These are phyloP conservation scores for Nebria ingens DNA, from an alignment of 1,140 invertebrate species.

Conservation along the genomic window DNA sequence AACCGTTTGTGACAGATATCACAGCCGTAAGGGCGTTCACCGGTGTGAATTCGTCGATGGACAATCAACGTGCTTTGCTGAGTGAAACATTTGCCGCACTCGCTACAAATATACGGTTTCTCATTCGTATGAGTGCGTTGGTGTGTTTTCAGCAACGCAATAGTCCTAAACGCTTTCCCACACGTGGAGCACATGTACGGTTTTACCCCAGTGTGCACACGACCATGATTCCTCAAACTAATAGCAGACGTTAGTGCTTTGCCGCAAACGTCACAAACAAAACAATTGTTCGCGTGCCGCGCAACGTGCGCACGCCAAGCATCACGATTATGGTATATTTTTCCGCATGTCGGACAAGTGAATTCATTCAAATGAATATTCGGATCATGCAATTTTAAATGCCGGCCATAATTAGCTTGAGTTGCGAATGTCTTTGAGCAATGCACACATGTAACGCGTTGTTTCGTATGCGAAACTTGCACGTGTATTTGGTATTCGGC, in stretches of 20 bases:
- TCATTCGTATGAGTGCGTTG: slow-evolving; percentile 36
- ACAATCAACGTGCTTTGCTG: slow-evolving; percentile 39
- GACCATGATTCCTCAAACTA: slow-evolving; percentile 43
- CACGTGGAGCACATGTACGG: slow-evolving; percentile 68
- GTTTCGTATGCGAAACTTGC: background rate
- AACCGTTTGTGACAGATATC: slow-evolving; percentile 50
- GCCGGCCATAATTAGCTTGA: background rate
- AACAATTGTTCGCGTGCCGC: background rate
- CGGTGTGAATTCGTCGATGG: slow-evolving; percentile 71
- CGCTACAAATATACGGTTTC: slow-evolving; percentile 27
- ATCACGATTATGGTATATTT: slow-evolving; percentile 11
- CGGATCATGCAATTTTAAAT: background rate
- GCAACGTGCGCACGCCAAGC: slow-evolving; percentile 13
- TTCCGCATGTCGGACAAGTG: slow-evolving; percentile 18
- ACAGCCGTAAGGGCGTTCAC: slow-evolving; percentile 64
- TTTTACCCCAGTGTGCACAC: slow-evolving; percentile 59
- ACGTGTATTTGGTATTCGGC: background rate
- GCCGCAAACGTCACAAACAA: slow-evolving; percentile 20
- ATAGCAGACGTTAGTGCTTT: slow-evolving; percentile 23
- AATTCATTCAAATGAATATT: slow-evolving; percentile 12
- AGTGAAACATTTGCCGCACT: slow-evolving; percentile 30
- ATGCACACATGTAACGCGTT: slow-evolving; percentile 4
- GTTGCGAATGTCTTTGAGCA: background rate
- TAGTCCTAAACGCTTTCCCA: slow-evolving; percentile 56
- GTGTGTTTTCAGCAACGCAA: slow-evolving; percentile 54